phyloP scores from a whole-genome alignment of 2,113 vertebrate genomes.

The Notechis scutatus region DNA sequence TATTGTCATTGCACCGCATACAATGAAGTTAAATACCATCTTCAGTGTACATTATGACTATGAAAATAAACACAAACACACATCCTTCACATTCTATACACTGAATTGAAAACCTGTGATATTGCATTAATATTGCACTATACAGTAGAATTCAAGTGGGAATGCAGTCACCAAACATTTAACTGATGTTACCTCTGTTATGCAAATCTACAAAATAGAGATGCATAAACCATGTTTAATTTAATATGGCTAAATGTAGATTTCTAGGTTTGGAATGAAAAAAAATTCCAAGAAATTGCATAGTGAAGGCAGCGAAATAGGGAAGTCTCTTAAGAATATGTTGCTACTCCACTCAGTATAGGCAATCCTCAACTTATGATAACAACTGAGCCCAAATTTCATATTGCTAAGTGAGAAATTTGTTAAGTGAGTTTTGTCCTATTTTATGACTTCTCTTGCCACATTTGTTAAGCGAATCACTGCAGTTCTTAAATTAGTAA shows the following conservation, averaged over 20 bases:
- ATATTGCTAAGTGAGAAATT: background rate
- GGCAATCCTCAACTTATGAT: background rate
- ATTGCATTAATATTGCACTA: too few relatives aligned
- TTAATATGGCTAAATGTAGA: background rate
- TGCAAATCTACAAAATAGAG: background rate
- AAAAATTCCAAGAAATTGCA: background rate
- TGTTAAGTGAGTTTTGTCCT: background rate
- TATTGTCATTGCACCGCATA: too few relatives aligned
- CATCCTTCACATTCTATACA: too few relatives aligned
- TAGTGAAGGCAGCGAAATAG: background rate
- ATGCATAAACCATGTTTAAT: background rate
- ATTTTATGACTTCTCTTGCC: background rate
- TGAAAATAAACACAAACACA: too few relatives aligned
- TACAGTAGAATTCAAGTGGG: background rate
- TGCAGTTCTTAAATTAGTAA: background rate
- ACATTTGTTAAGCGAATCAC: background rate
- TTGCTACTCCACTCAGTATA: background rate
- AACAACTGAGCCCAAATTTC: background rate
- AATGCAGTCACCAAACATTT: background rate
- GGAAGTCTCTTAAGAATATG: background rate
- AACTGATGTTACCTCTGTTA: background rate
- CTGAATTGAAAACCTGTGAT: too few relatives aligned
- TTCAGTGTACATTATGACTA: too few relatives aligned
- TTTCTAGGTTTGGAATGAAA: background rate
- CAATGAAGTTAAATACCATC: too few relatives aligned